Percentiles rank a stretch among this genome's conserved stretches.
These are phyloP conservation scores for Setophaga coronata DNA, from an alignment of 2,113 vertebrate species.

Conservation along the genomic window DNA sequence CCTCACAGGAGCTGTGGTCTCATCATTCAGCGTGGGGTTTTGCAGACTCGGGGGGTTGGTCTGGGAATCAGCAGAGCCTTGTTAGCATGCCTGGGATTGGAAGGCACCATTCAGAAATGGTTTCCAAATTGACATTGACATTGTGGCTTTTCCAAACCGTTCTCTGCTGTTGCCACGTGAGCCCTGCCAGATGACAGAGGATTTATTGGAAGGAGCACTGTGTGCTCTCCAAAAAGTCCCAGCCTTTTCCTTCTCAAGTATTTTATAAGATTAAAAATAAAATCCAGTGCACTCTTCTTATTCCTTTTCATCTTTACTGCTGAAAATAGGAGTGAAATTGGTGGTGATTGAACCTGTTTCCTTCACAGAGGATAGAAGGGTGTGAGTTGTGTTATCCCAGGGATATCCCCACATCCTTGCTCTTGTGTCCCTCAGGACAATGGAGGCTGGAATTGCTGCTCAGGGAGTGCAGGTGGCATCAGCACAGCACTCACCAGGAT, in stretches of 20 bases:
- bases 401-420: neutral
- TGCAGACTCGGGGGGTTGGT: neutral
- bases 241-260: neutral
- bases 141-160: neutral
- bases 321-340: neutral
- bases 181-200: neutral
- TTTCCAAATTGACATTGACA: conserved; percentile 35
- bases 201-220: neutral
- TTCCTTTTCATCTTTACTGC: neutral
- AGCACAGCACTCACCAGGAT: accelerated
- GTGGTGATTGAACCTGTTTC: neutral
- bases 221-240: neutral
- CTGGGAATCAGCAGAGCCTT: neutral
- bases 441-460: neutral
- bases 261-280: neutral
- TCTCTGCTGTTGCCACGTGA: conserved; percentile 4
- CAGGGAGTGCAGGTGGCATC: neutral
- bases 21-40: neutral
- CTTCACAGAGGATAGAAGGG: accelerated
- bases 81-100: conserved; percentile 2
- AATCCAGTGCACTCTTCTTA: neutral
- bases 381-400: neutral
- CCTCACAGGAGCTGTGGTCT: neutral
- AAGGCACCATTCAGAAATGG: neutral
- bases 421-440: accelerated